A percentile compares a stretch with the other conserved stretches of the same genome.
Conservation (phyloP, 2,113 vertebrate genomes). For the Pelmatolapia mariae region DNA sequence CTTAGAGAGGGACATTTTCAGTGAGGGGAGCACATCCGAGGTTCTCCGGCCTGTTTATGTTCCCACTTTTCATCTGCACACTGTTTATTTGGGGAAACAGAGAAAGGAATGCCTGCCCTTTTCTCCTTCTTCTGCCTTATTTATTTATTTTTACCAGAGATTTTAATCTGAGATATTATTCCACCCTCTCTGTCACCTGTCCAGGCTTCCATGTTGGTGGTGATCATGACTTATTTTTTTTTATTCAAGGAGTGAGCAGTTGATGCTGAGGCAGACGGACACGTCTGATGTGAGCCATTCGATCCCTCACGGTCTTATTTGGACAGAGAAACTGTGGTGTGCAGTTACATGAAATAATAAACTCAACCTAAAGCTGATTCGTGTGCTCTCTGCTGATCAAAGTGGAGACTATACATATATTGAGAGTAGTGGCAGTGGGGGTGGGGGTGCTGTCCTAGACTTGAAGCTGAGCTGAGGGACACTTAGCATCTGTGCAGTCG, state of each 20-base stretch:
- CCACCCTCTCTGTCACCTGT: constrained; percentile 34
- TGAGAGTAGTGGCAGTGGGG: neutral
- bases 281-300: constrained; percentile 13
- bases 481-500: constrained; percentile 62
- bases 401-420: neutral
- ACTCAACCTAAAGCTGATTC: constrained; percentile 52
- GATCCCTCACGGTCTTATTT: constrained; percentile 28
- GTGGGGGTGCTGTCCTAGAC: constrained; percentile 1
- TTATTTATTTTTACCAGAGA: neutral
- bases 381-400: constrained; percentile 48
- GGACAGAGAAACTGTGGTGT: constrained; percentile 29
- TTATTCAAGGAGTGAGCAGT: neutral
- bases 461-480: constrained; percentile 55
- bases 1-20: constrained; percentile 61
- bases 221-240: neutral
- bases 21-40: constrained; percentile 60
- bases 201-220: neutral
- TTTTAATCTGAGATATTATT: constrained; percentile 42
- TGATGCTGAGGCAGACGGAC: neutral
- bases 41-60: constrained; percentile 60
- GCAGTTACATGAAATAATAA: constrained; percentile 48
- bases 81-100: constrained; percentile 70
- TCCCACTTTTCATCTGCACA: constrained; percentile 65
- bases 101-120: constrained; percentile 56
- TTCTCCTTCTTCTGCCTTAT: constrained; percentile 14